Conservation (phyloP, 2,888 invertebrate genomes). For the Dione vanillae region DNA sequence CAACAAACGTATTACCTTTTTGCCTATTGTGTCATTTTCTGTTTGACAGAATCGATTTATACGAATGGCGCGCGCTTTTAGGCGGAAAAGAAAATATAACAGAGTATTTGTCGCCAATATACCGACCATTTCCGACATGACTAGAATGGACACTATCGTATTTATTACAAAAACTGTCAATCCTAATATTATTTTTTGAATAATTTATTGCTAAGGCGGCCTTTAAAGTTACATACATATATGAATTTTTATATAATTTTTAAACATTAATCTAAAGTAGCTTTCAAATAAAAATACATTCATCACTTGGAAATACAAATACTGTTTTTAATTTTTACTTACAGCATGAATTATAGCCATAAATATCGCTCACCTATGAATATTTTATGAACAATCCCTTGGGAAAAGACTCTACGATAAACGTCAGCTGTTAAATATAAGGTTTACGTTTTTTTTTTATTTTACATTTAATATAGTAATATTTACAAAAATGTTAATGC, state of each 20-base stretch:
- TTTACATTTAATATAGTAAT: not conserved
- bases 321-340: slow-evolving; percentile 43
- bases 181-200: not conserved
- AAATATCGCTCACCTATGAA: slow-evolving; percentile 58
- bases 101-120: slow-evolving; percentile 66
- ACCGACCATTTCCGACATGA: slow-evolving; percentile 37
- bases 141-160: slow-evolving; percentile 25
- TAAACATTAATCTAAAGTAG: not conserved
- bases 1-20: slow-evolving; percentile 58
- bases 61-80: slow-evolving; percentile 71
- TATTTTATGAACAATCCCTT: slow-evolving; percentile 70
- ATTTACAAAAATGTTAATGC: not conserved
- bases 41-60: slow-evolving; percentile 71
- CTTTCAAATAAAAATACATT: not conserved
- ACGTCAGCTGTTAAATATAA: slow-evolving; percentile 67
- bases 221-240: not conserved
- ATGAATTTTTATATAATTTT: not conserved
- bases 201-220: too few relatives aligned
- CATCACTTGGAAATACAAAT: slow-evolving; percentile 1
- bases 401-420: slow-evolving; percentile 69
- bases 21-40: slow-evolving; percentile 66
- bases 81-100: slow-evolving; percentile 75
- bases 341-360: slow-evolving; percentile 46
- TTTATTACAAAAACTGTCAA: slow-evolving; percentile 18
- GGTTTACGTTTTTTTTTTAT: slow-evolving; percentile 57